Conservation (phyloP, 2,888 invertebrate genomes). For the Apodemia zela region DNA sequence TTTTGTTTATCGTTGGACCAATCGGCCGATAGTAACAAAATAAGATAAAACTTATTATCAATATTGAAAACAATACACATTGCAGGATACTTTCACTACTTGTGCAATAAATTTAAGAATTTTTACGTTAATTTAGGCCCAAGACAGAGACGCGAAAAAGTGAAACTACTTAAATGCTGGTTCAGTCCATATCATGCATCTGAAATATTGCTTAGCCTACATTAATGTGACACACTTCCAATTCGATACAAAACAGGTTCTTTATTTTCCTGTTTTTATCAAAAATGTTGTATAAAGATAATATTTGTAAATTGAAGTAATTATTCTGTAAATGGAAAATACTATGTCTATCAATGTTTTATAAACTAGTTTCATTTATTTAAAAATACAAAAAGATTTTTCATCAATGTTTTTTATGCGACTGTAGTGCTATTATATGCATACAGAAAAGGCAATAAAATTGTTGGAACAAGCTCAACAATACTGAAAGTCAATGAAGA, state of each 20-base stretch:
- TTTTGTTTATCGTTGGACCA: no score
- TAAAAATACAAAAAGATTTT: neutral
- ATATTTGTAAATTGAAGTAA: neutral
- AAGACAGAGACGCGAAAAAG: conserved; percentile 1
- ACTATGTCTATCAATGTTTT: neutral
- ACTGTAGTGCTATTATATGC: neutral
- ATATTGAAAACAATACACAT: neutral
- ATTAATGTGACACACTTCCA: neutral
- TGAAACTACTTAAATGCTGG: conserved; percentile 6
- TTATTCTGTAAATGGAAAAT: neutral
- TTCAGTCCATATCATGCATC: neutral
- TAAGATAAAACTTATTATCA: neutral
- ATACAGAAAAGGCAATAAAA: no score
- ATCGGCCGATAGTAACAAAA: no score
- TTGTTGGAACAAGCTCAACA: no score
- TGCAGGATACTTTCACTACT: conserved; percentile 18
- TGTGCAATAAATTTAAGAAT: conserved; percentile 3
- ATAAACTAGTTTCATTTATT: neutral
- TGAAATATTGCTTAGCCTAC: conserved; percentile 9
- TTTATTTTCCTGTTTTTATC: conserved; percentile 8
- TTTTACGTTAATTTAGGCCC: conserved; percentile 2
- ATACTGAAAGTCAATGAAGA: no score
- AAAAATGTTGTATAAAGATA: neutral
- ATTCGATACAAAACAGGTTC: conserved; percentile 5
- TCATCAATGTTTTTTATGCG: neutral